Percentiles rank a stretch among this genome's conserved stretches.
These are phyloP conservation scores for Dilophus febrilis DNA, from an alignment of 2,888 invertebrate species.

Conservation along the genomic window DNA sequence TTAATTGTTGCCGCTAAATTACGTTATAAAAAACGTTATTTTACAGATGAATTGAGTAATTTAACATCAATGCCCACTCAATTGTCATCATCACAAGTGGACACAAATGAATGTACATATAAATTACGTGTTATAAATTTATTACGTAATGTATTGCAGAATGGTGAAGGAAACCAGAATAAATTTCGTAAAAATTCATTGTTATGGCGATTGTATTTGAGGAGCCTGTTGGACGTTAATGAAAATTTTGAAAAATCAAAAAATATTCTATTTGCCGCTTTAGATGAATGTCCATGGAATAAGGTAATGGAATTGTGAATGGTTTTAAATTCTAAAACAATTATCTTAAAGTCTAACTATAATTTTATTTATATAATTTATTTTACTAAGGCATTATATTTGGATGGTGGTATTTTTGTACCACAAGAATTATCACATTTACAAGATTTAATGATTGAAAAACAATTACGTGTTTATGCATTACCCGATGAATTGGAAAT, in stretches of 20 bases:
- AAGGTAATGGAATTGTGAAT: slow-evolving; percentile 34
- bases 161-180: slow-evolving; percentile 13
- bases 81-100: slow-evolving; percentile 6
- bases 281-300: slow-evolving; percentile 46
- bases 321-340: too few relatives aligned
- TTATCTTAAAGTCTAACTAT: slow-evolving; percentile 2
- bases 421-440: slow-evolving; percentile 47
- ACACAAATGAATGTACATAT: slow-evolving; percentile 11
- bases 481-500: slow-evolving; percentile 58
- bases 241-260: slow-evolving; percentile 23
- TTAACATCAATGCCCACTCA: not conserved
- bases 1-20: slow-evolving; percentile 27
- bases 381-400: slow-evolving; percentile 32
- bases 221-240: slow-evolving; percentile 30
- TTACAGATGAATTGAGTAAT: not conserved
- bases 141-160: slow-evolving; percentile 15
- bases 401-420: slow-evolving; percentile 45
- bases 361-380: slow-evolving; percentile 4
- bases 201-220: slow-evolving; percentile 44
- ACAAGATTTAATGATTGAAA: slow-evolving; percentile 58
- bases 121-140: slow-evolving; percentile 22
- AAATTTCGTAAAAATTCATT: slow-evolving; percentile 32
- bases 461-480: slow-evolving; percentile 54
- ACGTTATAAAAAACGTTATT: not conserved
- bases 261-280: slow-evolving; percentile 32